Evolutionary conservation across 2,888 invertebrate species (phyloP), one percentile per base, ranked within the genome.

Genomic region (Drosophila setosimentum): DNA sequence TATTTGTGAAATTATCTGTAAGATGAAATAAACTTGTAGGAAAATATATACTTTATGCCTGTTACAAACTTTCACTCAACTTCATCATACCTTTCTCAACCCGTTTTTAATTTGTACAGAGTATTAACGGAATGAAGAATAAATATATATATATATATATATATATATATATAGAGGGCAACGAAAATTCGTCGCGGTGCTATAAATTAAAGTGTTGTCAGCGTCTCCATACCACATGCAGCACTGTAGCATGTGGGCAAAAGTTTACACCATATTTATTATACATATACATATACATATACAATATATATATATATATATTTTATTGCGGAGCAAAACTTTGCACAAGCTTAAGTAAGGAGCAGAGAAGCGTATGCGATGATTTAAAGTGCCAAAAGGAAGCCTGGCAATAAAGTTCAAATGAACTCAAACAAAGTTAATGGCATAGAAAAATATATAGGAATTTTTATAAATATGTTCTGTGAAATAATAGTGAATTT

Each of bases 131-230:
- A 45, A 45, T 45, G 24, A 24, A 24, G 45, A 16, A 24, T 50
- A 10, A 10, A 49, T 49, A 29, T 18, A 18, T 16, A 27, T 35
- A 16, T 51, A 7, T 32, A 21, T 11, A 18, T 29, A 16, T 24
- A 18, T 45, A 32, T n/a, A 16, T 30, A 49, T 37, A 53, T 48
- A 58, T 65, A 53, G 42, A 64, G 63, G 57, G 53, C 33, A 55
- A 57, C 62, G 71, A 80, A 83, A 80, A 78, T 80, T 84, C 69
- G 76, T 77, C 81, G 77, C 82, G 79, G 61, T 65, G 73, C 87
- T 73, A 85, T 86, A 86, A 89, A 89, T 86, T 87, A 76, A 89
- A 82, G 80, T 66, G 68, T 77, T 74, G 77, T 77, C 80, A 78
- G 68, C 83, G 74, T 65, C 80, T 73, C 74, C 64, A 68, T 76